These are phyloP conservation scores for Folsomia candida DNA, from an alignment of 2,888 invertebrate genomes.

Conservation along the genomic window DNA sequence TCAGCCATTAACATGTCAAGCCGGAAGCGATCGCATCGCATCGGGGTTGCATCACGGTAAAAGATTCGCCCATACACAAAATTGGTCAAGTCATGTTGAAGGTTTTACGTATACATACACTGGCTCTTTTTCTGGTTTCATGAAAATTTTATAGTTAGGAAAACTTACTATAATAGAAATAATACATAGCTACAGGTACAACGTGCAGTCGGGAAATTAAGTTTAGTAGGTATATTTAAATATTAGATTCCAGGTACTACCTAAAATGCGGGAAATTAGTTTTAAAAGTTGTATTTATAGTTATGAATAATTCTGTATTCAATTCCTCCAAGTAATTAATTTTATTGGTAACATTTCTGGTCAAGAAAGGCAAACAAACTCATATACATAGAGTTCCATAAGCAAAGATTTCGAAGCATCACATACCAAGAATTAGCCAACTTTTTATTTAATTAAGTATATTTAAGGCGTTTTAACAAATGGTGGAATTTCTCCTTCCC, in stretches of 20 bases:
- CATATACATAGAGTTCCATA: no score
- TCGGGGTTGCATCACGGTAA: background rate
- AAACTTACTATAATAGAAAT: no score
- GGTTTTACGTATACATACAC: background rate
- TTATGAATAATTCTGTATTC: background rate
- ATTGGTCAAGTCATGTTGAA: no score
- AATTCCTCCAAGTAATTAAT: background rate
- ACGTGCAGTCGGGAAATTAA: background rate
- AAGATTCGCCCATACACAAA: background rate
- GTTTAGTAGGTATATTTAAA: background rate
- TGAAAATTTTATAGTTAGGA: background rate
- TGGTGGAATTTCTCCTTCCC: no score
- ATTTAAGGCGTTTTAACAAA: background rate
- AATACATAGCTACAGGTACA: no score
- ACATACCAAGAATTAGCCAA: background rate
- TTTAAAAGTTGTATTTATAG: no score
- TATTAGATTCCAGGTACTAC: background rate
- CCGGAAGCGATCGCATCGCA: background rate
- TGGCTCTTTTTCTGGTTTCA: background rate
- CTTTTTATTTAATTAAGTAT: background rate
- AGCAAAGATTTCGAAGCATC: background rate
- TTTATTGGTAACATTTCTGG: background rate
- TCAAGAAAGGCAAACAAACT: background rate
- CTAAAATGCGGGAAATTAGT: background rate
- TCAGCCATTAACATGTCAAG: background rate